These are phyloP conservation scores for Thunnus maccoyii DNA, from an alignment of 2,113 vertebrate genomes.

Conservation along the genomic window DNA sequence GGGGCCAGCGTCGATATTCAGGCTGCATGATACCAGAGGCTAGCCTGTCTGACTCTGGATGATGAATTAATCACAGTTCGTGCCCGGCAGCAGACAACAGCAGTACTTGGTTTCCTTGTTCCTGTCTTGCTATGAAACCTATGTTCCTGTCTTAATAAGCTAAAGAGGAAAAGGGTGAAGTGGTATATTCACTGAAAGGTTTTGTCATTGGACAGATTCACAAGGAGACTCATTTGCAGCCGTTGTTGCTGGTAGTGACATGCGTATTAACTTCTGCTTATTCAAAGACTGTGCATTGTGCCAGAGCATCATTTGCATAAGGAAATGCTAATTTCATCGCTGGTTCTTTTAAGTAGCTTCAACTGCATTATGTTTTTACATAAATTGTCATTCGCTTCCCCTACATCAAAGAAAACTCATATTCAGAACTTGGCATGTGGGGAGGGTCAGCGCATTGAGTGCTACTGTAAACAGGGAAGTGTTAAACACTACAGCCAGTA, in stretches of 20 bases:
- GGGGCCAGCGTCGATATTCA: constrained; percentile 44
- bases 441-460: constrained; percentile 29
- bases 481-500: constrained; percentile 68
- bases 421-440: constrained; percentile 41
- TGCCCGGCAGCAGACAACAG: constrained; percentile 34
- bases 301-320: constrained; percentile 44
- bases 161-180: constrained; percentile 13
- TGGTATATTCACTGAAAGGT: constrained; percentile 11
- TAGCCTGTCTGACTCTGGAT: constrained; percentile 45
- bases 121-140: constrained; percentile 29
- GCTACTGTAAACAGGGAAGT: constrained; percentile 49
- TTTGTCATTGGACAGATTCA: constrained; percentile 50
- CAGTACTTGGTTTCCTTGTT: constrained; percentile 35
- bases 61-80: constrained; percentile 61
- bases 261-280: constrained; percentile 11
- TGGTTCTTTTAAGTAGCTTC: constrained; percentile 42
- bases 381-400: constrained; percentile 63
- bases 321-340: constrained; percentile 54
- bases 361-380: constrained; percentile 57
- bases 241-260: constrained; percentile 5
- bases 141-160: constrained; percentile 19
- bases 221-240: constrained; percentile 26
- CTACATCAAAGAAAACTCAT: constrained; percentile 66
- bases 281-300: constrained; percentile 39
- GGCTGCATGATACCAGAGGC: constrained; percentile 51